Percentiles rank a stretch among this genome's conserved stretches.
Conservation (phyloP, 2,797 vertebrate species). For the Sebastolobus alascanus region DNA sequence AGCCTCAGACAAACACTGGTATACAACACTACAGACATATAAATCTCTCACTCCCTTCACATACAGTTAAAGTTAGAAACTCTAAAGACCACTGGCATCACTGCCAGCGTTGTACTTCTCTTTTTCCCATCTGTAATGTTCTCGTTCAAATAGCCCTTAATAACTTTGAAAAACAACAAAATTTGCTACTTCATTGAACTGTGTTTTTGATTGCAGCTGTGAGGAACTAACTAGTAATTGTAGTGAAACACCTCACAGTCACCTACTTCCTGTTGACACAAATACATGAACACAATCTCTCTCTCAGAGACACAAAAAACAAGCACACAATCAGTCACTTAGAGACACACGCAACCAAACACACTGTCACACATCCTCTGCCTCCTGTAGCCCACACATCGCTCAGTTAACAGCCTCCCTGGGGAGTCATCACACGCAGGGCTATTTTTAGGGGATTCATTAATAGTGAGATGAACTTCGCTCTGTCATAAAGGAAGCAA, state of each 20-base stretch:
- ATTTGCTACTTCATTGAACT: background rate
- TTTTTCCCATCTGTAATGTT: background rate
- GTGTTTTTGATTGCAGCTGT: background rate
- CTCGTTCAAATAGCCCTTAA: background rate
- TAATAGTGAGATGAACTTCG: slow-evolving; percentile 47
- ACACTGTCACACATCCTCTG: background rate
- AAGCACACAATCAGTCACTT: slow-evolving; percentile 22
- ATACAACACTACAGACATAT: background rate
- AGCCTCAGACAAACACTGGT: background rate
- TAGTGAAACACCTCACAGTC: background rate
- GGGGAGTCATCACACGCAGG: slow-evolving; percentile 37
- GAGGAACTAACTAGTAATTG: background rate
- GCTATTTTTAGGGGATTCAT: slow-evolving; percentile 59
- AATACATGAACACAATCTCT: slow-evolving; percentile 6
- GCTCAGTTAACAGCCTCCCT: slow-evolving; percentile 32
- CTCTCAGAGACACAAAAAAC: slow-evolving; percentile 2
- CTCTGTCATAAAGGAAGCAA: slow-evolving; percentile 34
- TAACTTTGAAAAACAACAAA: background rate
- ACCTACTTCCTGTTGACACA: slow-evolving; percentile 12
- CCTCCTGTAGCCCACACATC: slow-evolving; percentile 29
- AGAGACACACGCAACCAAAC: slow-evolving; percentile 20
- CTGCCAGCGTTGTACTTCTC: background rate
- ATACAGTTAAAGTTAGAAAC: background rate
- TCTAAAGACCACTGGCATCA: background rate
- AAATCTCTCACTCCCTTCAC: background rate